Evolutionary conservation across 1,140 invertebrate genomes (phyloP), one percentile per base, ranked within the genome.

Genomic region (Nymphalis io): DNA sequence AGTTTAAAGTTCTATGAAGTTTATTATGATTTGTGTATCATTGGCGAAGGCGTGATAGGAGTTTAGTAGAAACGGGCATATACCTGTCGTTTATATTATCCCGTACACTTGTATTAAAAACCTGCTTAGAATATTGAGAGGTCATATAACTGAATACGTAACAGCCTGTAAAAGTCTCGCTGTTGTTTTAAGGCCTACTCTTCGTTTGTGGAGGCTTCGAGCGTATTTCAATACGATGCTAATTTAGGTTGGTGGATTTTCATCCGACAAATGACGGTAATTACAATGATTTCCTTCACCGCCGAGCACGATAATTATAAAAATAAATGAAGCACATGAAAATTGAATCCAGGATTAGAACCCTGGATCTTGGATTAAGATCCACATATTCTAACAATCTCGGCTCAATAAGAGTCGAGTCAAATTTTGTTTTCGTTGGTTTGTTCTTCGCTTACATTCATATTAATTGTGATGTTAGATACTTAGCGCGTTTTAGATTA

Each of bases 11-110:
- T 73, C 77, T 82, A 80, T 79, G 78, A 84, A 82, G 83, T 88
- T 87, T 87, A 88, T 88, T 88, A 85, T 87, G 86, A 88, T 85
- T 88, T 87, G 84, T 87, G 82, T 80, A 83, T 79, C 81, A 83
- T 86, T 79, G 75, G 78, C 68, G 69, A 71, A 82, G 75, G 77
- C 78, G 81, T 85, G 81, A 86, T 87, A 75, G 80, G 79, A 83
- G 79, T 84, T 85, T 80, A 81, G 81, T 72, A 70, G 68, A 60
- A 74, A 70, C 73, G 74, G 70, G 42, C 75, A 69, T 77, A 79
- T 83, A 81, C 60, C 76, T 82, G 74, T 87, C 79, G 46, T 81
- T 75, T 85, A 80, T 81, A 84, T 82, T 82, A 78, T 75, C 70
- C 77, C 57, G 57, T 72, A 53, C 53, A 44, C 21, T 78, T 80